Conservation (phyloP, 1,140 invertebrate species). For the Lamellibrachia luymesi region DNA sequence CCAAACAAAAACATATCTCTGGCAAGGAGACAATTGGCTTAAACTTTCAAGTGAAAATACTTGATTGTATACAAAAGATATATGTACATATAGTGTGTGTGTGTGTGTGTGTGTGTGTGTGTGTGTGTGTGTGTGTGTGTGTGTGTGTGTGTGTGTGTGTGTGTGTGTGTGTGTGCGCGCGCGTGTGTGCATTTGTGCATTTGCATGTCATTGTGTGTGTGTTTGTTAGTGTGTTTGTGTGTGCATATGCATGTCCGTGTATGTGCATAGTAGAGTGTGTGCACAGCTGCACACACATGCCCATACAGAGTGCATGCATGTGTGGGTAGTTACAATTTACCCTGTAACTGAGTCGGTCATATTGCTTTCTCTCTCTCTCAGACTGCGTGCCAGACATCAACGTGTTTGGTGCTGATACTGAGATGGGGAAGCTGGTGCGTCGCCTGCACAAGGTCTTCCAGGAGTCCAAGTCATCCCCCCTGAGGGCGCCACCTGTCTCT, state of each 20-base stretch:
- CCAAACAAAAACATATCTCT: background rate
- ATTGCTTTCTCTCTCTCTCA: slow-evolving; percentile 33
- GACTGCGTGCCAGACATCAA: slow-evolving; percentile 60
- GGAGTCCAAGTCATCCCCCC: slow-evolving; percentile 41
- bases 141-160: background rate
- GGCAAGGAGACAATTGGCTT: background rate
- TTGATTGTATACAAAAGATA: background rate
- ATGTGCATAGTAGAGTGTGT: background rate
- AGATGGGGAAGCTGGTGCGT: slow-evolving; percentile 48
- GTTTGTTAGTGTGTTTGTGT: background rate
- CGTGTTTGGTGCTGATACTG: slow-evolving; percentile 54
- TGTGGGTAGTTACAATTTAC: no score
- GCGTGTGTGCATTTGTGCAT: background rate
- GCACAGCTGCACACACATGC: no score
- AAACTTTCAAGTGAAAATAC: background rate
- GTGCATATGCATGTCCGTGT: background rate
- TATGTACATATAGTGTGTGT: background rate
- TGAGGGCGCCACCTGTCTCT: background rate
- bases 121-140: background rate
- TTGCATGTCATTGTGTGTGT: background rate
- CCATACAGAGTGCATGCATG: no score
- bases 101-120: background rate
- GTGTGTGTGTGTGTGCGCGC: background rate
- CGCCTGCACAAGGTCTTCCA: slow-evolving; percentile 52
- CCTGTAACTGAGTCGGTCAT: no score